Evolutionary conservation across 1,140 invertebrate genomes (phyloP).

Genomic region (Cepaea nemoralis): DNA sequence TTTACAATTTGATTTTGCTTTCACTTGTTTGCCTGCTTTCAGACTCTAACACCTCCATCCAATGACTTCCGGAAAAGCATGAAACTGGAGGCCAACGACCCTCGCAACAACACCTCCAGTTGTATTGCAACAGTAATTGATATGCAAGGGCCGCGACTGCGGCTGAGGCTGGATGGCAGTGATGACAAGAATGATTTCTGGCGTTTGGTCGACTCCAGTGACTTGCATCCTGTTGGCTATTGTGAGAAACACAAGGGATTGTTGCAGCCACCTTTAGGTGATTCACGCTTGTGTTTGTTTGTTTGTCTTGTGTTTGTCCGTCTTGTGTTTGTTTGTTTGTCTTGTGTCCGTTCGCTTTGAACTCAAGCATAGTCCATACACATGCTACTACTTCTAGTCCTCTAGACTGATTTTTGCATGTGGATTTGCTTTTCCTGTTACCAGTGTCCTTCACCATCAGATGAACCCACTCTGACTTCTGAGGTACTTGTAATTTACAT

Average conservation of each 20-base stretch:
- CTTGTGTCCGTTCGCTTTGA: too few relatives aligned
- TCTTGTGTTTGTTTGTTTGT: too few relatives aligned
- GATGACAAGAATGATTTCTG: constrained; percentile 99
- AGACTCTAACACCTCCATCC: constrained; percentile 81
- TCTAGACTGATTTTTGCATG: too few relatives aligned
- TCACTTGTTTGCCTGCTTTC: constrained; percentile 49
- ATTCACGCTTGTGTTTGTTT: neutral
- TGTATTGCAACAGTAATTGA: constrained; percentile 96
- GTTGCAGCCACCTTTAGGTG: constrained; percentile 86
- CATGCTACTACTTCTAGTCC: too few relatives aligned
- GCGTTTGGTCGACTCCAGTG: constrained; percentile 93
- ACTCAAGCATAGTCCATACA: too few relatives aligned
- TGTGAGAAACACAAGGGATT: constrained; percentile 93
- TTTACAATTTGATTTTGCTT: too few relatives aligned
- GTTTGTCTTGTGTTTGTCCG: too few relatives aligned
- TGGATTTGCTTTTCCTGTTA: too few relatives aligned
- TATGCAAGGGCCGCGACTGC: constrained; percentile 87
- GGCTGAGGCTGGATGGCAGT: constrained; percentile 92
- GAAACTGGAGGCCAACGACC: constrained; percentile 96
- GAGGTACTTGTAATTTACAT: too few relatives aligned
- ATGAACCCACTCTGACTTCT: too few relatives aligned
- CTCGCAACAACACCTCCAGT: constrained; percentile 90
- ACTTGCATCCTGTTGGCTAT: constrained; percentile 93
- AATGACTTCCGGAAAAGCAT: constrained; percentile 95
- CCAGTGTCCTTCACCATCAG: too few relatives aligned